Evolutionary conservation across 2,888 invertebrate genomes (phyloP).

Genomic region (Limnephilus lunatus): DNA sequence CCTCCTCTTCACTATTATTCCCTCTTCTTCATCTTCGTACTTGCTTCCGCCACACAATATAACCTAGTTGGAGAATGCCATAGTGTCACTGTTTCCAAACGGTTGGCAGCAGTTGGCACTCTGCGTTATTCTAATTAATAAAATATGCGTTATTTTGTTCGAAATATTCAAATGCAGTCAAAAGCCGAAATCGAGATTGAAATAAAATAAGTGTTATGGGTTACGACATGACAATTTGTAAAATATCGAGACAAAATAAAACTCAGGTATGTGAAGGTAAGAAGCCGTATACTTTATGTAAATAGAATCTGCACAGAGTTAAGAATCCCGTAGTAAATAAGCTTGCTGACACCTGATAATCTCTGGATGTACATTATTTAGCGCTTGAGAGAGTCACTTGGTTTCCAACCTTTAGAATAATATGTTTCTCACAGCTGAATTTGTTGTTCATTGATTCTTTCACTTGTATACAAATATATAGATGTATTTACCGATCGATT

Average conservation of each 20-base stretch:
- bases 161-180: no score
- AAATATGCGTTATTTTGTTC: no score
- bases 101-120: no score
- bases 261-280: neutral
- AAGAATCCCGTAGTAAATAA: neutral
- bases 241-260: neutral
- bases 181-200: neutral
- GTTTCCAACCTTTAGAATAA: neutral
- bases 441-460: neutral
- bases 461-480: neutral
- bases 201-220: neutral
- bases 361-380: neutral
- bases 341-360: neutral
- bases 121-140: no score
- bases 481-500: neutral
- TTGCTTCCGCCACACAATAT: no score
- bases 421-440: neutral
- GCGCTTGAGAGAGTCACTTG: neutral
- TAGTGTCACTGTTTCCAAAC: no score
- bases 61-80: no score
- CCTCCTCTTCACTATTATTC: no score
- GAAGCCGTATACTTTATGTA: neutral
- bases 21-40: no score
- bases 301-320: neutral
- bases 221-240: neutral